Conservation (phyloP, 1,140 invertebrate species). For the Cylas formicarius region DNA sequence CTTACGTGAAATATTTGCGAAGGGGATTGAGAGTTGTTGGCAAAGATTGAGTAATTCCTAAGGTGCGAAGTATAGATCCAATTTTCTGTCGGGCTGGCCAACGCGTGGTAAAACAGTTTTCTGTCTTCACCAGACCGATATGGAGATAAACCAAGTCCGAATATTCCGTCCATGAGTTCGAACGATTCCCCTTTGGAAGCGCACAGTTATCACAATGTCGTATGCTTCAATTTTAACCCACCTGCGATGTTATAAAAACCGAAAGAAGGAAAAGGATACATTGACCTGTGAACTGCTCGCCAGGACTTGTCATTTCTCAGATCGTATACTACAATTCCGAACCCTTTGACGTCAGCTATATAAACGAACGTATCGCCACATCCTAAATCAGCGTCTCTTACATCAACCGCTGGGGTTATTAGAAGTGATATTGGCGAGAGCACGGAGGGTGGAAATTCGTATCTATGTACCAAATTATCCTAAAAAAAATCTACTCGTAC, state of each 20-base stretch:
- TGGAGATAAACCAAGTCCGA: slow-evolving; percentile 59
- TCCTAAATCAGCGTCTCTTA: slow-evolving; percentile 38
- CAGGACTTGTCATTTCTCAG: slow-evolving; percentile 50
- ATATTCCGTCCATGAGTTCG: slow-evolving; percentile 63
- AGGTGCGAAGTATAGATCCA: slow-evolving; percentile 51
- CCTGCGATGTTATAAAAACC: slow-evolving; percentile 55
- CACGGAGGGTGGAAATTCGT: slow-evolving; percentile 46
- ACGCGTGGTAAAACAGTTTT: slow-evolving; percentile 55
- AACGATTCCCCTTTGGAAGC: slow-evolving; percentile 54
- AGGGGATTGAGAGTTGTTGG: slow-evolving; percentile 32
- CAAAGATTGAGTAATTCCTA: slow-evolving; percentile 48
- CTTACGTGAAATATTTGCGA: slow-evolving; percentile 39
- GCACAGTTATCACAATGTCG: not conserved
- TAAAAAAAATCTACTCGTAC: too few species aligned
- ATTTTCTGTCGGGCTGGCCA: slow-evolving; percentile 55
- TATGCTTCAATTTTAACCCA: slow-evolving; percentile 6
- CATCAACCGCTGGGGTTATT: slow-evolving; percentile 51
- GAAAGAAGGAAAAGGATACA: slow-evolving; percentile 59
- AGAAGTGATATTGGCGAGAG: slow-evolving; percentile 39
- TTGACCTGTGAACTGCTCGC: slow-evolving; percentile 57
- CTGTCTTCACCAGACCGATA: slow-evolving; percentile 44
- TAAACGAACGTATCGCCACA: slow-evolving; percentile 62
- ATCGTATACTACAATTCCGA: slow-evolving; percentile 61
- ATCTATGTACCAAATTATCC: slow-evolving; percentile 45
- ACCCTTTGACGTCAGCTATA: slow-evolving; percentile 61